Evolutionary conservation across 2,113 vertebrate species (phyloP).

Genomic region (Sialia sialis): DNA sequence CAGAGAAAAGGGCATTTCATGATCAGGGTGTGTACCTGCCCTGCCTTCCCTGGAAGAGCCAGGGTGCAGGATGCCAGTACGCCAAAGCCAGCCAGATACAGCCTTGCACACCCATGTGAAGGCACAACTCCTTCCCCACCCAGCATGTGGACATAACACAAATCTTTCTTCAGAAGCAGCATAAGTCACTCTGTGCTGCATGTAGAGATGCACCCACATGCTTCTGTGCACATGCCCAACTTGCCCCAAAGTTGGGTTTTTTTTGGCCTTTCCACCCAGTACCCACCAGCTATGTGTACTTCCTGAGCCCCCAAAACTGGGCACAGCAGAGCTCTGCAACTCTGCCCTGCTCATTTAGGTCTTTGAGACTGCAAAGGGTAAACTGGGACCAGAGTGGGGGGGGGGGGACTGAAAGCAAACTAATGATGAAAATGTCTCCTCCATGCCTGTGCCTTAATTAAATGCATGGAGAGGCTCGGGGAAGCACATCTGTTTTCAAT

Average conservation of each 20-base stretch:
- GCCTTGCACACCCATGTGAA: rapidly evolving
- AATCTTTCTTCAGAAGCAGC: not conserved
- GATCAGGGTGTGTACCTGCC: too few relatives aligned
- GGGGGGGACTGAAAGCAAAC: slow-evolving; percentile 68
- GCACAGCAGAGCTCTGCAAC: slow-evolving; percentile 7
- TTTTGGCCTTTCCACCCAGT: not conserved
- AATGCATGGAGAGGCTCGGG: slow-evolving; percentile 92
- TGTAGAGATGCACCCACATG: rapidly evolving
- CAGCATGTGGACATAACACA: rapidly evolving
- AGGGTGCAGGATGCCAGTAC: not conserved
- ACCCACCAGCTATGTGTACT: not conserved
- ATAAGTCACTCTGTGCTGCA: not conserved
- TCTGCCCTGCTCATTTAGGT: slow-evolving; percentile 9
- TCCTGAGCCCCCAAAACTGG: rapidly evolving
- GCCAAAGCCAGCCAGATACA: not conserved
- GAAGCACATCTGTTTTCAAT: slow-evolving; percentile 98
- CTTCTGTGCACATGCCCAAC: rapidly evolving
- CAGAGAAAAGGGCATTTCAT: not conserved
- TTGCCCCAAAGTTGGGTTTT: not conserved
- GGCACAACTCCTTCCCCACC: not conserved
- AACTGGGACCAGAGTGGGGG: slow-evolving; percentile 43
- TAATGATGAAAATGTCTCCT: slow-evolving; percentile 93
- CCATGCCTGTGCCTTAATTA: slow-evolving; percentile 92
- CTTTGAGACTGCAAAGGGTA: slow-evolving; percentile 64
- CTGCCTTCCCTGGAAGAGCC: not conserved